Evolutionary conservation across 2,888 invertebrate genomes (phyloP).

Genomic region (Apamea epomidion): DNA sequence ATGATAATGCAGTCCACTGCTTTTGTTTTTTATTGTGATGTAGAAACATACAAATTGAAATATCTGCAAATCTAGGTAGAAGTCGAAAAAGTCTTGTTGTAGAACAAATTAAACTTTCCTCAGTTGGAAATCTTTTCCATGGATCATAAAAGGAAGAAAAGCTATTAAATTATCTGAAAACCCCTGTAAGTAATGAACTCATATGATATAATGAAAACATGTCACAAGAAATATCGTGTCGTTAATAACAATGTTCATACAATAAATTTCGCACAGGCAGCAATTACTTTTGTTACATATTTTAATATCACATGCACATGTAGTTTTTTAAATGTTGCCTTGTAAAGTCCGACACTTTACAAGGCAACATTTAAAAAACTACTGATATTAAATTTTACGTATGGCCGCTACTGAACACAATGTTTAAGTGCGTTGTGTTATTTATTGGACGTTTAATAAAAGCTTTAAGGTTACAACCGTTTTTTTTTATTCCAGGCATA

Average conservation of each 20-base stretch:
- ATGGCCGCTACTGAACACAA: slow-evolving; percentile 4
- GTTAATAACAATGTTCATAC: slow-evolving; percentile 33
- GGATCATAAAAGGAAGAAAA: background rate
- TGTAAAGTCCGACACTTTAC: too few species aligned
- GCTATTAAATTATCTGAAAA: background rate
- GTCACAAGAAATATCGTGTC: slow-evolving; percentile 15
- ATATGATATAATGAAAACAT: slow-evolving; percentile 1
- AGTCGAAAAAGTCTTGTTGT: background rate
- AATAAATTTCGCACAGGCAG: slow-evolving; percentile 28
- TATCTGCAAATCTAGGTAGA: background rate
- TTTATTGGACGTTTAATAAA: background rate
- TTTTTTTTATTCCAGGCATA: background rate
- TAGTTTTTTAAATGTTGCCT: slow-evolving; percentile 31
- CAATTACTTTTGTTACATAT: slow-evolving; percentile 47
- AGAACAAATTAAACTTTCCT: too few species aligned
- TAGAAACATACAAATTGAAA: too few species aligned
- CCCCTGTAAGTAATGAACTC: background rate
- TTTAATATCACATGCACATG: slow-evolving; percentile 31
- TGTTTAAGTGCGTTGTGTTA: slow-evolving; percentile 3
- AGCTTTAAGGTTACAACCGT: slow-evolving; percentile 1
- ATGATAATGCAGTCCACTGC: too few species aligned
- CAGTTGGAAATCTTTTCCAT: too few species aligned
- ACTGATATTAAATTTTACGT: too few species aligned
- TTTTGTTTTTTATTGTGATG: too few species aligned
- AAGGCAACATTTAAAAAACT: too few species aligned